Evolutionary conservation across 2,113 vertebrate species (phyloP).

Genomic region (Strix uralensis): DNA sequence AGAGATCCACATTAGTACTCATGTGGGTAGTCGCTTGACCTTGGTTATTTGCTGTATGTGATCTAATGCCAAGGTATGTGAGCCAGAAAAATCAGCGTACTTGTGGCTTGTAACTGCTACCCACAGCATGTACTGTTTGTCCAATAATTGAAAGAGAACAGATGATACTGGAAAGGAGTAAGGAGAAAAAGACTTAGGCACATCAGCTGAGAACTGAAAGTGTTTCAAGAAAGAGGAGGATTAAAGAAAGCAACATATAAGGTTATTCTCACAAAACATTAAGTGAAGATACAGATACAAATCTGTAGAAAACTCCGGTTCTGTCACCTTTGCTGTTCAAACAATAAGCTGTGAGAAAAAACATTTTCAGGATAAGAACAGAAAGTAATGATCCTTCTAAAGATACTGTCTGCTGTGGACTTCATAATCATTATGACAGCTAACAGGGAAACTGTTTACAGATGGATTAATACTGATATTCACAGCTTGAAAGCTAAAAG

Average conservation of each 20-base stretch:
- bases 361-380: background rate
- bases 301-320: background rate
- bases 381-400: background rate
- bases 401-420: background rate
- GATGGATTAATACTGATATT: background rate
- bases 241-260: background rate
- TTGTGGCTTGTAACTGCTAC: background rate
- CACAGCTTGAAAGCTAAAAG: background rate
- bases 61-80: background rate
- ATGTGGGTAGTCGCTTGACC: background rate
- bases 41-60: background rate
- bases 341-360: background rate
- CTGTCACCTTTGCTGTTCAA: background rate
- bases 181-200: background rate
- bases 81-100: background rate
- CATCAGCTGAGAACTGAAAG: background rate
- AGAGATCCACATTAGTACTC: background rate
- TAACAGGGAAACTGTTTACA: background rate
- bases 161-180: background rate
- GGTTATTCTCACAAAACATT: background rate
- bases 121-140: background rate
- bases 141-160: background rate
- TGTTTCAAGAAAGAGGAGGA: background rate
- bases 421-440: background rate
- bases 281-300: background rate